Base-by-base conservation (phyloP, 2,797 vertebrate genomes). In the Sorex maritimensis region DNA sequence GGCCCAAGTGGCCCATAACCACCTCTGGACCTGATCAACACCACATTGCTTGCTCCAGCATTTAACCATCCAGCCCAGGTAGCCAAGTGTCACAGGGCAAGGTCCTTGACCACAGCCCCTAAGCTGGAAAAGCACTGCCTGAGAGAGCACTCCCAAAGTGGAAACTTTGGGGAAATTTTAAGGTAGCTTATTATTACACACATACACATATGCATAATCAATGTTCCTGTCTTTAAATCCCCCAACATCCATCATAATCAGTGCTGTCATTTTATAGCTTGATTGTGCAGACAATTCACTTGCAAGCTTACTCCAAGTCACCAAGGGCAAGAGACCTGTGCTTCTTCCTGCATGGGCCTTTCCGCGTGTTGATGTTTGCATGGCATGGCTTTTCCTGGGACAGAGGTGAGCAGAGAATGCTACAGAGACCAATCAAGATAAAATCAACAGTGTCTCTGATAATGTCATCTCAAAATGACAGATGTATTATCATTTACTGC, bases 361-460 rank as follows among this genome's bases (percentile, higher is more conserved):
- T 90, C 61, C 24, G 6, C 6, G 24, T 49, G 4, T 0, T n/a
- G 55, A 28, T 19, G 24, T 21, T 61, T 34, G 30, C 23, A 24
- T 24, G 49, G n/a, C 38, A 41, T 74, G 41, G 26, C 6, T 63
- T 88, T 24, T 46, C 15, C 41, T 38, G 69, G 9, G 61, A 65
- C 68, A 86, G 65, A 91, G 24, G 58, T 61, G 55, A 90, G 14
- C 41, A n/a, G 11, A 88, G 34, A 67, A 23, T 28, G 19, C 23
- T 30, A 91, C 38, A 75, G 19, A 78, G 17, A 88, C 28, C 19
- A 69, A 71, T 10, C 71, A 80, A 91, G 38, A 41, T 28, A 24
- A 92, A 84, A 91, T 38, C 58, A 89, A 61, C 38, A 21, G 21
- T 75, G 2, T 19, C 52, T 44, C 91, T 80, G 77, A 88, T n/a